Conservation (phyloP, 2,888 invertebrate species). For the Carcina quercana region DNA sequence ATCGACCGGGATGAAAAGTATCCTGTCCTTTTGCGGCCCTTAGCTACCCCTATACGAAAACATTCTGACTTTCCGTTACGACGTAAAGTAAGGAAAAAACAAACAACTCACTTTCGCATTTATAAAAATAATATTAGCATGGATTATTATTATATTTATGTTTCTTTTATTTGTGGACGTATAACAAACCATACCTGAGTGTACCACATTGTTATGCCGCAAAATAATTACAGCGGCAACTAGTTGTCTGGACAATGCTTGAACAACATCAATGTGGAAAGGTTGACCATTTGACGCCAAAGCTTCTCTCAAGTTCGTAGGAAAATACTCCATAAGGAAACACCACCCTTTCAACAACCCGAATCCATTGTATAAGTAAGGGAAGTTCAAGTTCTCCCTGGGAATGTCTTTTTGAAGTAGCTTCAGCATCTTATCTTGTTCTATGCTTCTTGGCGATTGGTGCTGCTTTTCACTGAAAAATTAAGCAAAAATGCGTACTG, state of each 20-base stretch:
- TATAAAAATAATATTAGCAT: too few species aligned
- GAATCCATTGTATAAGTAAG: constrained; percentile 28
- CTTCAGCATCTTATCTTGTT: constrained; percentile 26
- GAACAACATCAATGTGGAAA: constrained; percentile 36
- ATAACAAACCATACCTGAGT: constrained; percentile 39
- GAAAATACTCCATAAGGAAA: constrained; percentile 42
- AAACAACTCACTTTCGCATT: too few species aligned
- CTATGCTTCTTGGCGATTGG: too few species aligned
- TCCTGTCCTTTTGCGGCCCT: too few species aligned
- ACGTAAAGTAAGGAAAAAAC: too few species aligned
- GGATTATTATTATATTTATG: too few species aligned
- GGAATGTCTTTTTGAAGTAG: constrained; percentile 26
- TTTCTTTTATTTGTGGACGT: too few species aligned
- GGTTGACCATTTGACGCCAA: constrained; percentile 19
- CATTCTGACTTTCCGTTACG: too few species aligned
- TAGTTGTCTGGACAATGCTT: constrained; percentile 36
- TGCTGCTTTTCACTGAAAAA: too few species aligned
- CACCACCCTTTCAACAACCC: constrained; percentile 24
- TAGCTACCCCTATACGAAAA: too few species aligned
- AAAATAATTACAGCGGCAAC: constrained; percentile 36
- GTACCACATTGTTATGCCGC: constrained; percentile 35
- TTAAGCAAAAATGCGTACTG: too few species aligned
- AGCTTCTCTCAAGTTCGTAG: constrained; percentile 31
- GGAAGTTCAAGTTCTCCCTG: constrained; percentile 23
- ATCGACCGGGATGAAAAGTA: too few species aligned